Conservation (phyloP, 1,140 invertebrate species). For the Papilio xuthus region DNA sequence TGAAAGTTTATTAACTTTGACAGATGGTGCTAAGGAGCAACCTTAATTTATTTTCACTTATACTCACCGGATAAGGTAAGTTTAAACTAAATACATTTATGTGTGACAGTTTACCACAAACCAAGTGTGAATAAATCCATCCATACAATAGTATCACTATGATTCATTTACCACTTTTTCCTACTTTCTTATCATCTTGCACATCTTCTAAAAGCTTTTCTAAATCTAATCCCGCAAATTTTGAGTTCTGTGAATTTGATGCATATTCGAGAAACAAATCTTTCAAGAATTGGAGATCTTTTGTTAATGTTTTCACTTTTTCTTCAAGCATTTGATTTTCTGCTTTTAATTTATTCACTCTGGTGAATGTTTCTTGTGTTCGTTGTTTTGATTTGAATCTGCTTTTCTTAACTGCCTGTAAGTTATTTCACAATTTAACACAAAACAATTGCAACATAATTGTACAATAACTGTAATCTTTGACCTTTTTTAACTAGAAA, state of each 20-base stretch:
- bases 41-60: too few relatives aligned
- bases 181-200: slow-evolving; percentile 65
- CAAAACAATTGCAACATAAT: background rate
- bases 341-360: slow-evolving; percentile 89
- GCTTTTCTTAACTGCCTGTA: slow-evolving; percentile 93
- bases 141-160: background rate
- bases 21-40: too few relatives aligned
- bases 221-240: slow-evolving; percentile 81
- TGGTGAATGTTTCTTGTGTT: slow-evolving; percentile 90
- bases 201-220: slow-evolving; percentile 81
- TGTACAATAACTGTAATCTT: background rate
- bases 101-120: background rate
- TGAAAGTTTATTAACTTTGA: too few relatives aligned
- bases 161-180: slow-evolving; percentile 43
- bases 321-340: slow-evolving; percentile 94
- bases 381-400: slow-evolving; percentile 92
- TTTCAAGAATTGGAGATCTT: slow-evolving; percentile 93
- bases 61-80: too few relatives aligned
- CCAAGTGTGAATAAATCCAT: background rate
- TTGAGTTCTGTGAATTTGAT: slow-evolving; percentile 81
- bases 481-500: too few relatives aligned
- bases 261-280: slow-evolving; percentile 93
- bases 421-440: slow-evolving; percentile 51
- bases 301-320: slow-evolving; percentile 92
- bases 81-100: too few relatives aligned